Conservation (phyloP, 1,140 invertebrate species). For the Pararge aegeria region DNA sequence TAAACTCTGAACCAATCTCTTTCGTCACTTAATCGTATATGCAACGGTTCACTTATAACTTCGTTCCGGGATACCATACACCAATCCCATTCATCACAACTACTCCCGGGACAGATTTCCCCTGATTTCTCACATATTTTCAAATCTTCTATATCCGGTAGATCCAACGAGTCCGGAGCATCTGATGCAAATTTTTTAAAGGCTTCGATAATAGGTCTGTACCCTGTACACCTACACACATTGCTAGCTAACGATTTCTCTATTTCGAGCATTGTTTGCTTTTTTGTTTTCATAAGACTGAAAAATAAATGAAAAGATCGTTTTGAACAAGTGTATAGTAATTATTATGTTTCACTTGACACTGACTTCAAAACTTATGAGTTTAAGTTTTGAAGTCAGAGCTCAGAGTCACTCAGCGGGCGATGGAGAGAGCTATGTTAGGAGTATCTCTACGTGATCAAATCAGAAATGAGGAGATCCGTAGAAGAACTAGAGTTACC, state of each 20-base stretch:
- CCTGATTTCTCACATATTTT: constrained; percentile 43
- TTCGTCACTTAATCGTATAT: constrained; percentile 48
- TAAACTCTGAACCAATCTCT: constrained; percentile 56
- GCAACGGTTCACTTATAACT: constrained; percentile 28
- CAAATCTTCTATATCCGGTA: constrained; percentile 57
- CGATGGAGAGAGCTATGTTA: too few species aligned
- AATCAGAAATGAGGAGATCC: too few species aligned
- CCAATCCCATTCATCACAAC: constrained; percentile 49
- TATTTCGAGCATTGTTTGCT: constrained; percentile 81
- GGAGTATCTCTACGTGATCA: too few species aligned
- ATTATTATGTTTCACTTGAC: too few species aligned
- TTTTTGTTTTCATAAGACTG: constrained; percentile 60
- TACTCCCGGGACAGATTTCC: constrained; percentile 53
- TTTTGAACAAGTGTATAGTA: too few species aligned
- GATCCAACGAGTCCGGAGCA: constrained; percentile 20
- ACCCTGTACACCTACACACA: constrained; percentile 90
- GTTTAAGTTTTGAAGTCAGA: too few species aligned
- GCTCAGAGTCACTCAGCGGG: too few species aligned
- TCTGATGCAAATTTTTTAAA: constrained; percentile 84
- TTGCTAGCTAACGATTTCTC: constrained; percentile 87
- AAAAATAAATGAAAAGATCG: too few species aligned
- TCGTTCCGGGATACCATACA: constrained; percentile 43
- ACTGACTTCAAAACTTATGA: too few species aligned
- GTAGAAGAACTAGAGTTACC: too few species aligned
- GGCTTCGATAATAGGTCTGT: constrained; percentile 88